Evolutionary conservation across 2,888 invertebrate genomes (phyloP), one percentile per base, ranked within the genome.

Genomic region (Sylvicola cinctus): DNA sequence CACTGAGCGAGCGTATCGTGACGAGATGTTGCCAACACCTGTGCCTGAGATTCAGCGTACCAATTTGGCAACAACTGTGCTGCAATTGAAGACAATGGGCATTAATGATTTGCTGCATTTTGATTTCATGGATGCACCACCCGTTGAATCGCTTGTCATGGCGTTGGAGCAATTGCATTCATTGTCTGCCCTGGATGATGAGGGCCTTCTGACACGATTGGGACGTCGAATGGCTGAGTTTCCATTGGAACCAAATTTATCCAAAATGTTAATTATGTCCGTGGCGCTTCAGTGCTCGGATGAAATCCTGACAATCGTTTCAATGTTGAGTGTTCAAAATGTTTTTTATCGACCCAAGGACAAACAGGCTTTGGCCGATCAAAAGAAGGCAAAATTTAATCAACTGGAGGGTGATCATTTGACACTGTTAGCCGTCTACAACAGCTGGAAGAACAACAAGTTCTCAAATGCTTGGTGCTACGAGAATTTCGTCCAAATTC

Each of bases 101-200:
- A 98, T 98, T 46, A 96, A 98, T 54, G 96, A 98, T 61, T 63
- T 99, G 35, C 61, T 99, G 15, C 85, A 91, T 53, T 99, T 99
- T 55, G 96, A 98, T 63, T 99, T 99, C 62, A 99, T 99, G 98
- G 98, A 99, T 58, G 88, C 96, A 1, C 98, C 98, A 16, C 95
- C 98, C 0, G 88, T 91, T 14, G 93, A 96, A 61, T 88, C 93
- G 0, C 68, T 99, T 43, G 88, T 98, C 39, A 91, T 93, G 76
- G 98, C 98, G 12, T 62, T 99, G 44, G 95, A 96, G 49, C 90
- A 93, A 45, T 62, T 99, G 41, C 95, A 98, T 58, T 95, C 93
- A 4, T 65, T 99, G 3, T 90, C 90, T 26, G 98, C 98, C 0
- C 63, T 99, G 10, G 98, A 99, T 52, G 85, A 93, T 40, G 88